Evolutionary conservation across 2,113 vertebrate genomes (phyloP).

Genomic region (Sylvietta virens): DNA sequence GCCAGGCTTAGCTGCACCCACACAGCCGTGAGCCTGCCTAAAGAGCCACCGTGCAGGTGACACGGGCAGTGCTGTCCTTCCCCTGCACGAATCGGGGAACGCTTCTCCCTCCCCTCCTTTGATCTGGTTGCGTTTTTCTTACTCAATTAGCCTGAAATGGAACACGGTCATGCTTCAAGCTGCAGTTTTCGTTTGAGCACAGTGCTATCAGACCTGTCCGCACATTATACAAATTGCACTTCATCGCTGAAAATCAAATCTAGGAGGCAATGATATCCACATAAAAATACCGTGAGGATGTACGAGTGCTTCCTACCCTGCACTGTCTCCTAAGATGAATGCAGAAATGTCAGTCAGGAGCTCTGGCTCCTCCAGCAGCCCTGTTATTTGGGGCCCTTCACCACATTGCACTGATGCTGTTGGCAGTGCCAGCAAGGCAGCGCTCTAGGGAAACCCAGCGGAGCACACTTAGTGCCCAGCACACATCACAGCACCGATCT

Average conservation of each 20-base stretch:
- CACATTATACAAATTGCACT: slow-evolving; percentile 12
- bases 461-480: neutral
- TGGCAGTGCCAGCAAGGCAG: neutral
- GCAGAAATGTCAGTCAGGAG: neutral
- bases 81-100: neutral
- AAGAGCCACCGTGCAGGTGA: neutral
- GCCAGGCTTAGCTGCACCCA: neutral
- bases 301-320: neutral
- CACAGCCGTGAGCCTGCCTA: neutral
- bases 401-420: neutral
- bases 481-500: rapidly evolving
- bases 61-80: neutral
- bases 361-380: neutral
- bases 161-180: neutral
- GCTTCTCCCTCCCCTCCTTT: neutral
- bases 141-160: slow-evolving; percentile 20
- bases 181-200: neutral
- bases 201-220: slow-evolving; percentile 19
- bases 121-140: neutral
- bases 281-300: neutral
- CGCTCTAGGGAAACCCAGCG: neutral
- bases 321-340: neutral
- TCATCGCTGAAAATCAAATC: slow-evolving; percentile 51
- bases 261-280: neutral
- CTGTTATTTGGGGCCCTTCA: neutral